Evolutionary conservation across 2,113 vertebrate genomes (phyloP), one percentile per base, ranked within the genome.

Genomic region (Sinocyclocheilus anophthalmus): DNA sequence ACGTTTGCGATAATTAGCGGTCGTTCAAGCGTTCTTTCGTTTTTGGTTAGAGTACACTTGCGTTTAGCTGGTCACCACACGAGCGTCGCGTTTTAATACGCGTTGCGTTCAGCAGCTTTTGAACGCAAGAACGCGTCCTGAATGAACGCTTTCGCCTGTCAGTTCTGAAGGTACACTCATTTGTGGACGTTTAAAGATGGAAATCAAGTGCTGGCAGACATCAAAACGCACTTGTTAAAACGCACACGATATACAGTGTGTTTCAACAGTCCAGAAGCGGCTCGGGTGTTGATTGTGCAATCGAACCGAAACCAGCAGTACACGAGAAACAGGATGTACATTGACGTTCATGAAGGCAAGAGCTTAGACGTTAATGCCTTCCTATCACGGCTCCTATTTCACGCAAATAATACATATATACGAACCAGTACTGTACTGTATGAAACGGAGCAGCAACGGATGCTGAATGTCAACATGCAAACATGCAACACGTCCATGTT

Each of bases 321-420:
- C 24, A 26, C 1, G 65, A 70, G 65, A 37, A 70, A 83, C 63
- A 83, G 81, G 81, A 83, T 83, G 81, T 83, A 0, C 2, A 55
- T 0, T 55, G 10, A 83, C 5, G 65, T 24, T 26, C 42, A 8
- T 26, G 26, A 69, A 26, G 20, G 26, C 22, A 65, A 65, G 2
- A 11, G 2, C 20, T 7, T 26, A 33, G n/a, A 50, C 65, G 45
- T 83, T 20, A 20, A 83, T 37, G 10, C 0, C 26, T 53, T 20
- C 18, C 16, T 18, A 33, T 57, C 26, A 13, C 48, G 37, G 10
- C 39, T 48, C 22, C n/a, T 16, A 14, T 48, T 16, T 16, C n/a
- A 13, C 73, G 4, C 16, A 16, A 75, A 73, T 63, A 20, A 18
- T 55, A 12, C 37, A 22, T 37, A 48, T 39, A n/a, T 45, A 12